Evolutionary conservation across 2,797 vertebrate species (phyloP).

Genomic region (Anguilla marmorata): DNA sequence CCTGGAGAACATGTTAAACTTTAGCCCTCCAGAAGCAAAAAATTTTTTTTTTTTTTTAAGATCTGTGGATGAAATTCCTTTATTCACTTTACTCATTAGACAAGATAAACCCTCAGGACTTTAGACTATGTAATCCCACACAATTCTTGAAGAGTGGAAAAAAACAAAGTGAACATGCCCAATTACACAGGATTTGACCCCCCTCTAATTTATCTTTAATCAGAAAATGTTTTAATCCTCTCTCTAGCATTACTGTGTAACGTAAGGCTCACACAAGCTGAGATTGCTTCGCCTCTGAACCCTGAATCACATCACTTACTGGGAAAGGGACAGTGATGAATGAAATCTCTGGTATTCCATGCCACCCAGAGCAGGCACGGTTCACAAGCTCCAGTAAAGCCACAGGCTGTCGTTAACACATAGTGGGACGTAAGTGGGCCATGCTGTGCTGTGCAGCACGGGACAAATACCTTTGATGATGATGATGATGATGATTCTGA

Average conservation of each 20-base stretch:
- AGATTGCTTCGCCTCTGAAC: neutral
- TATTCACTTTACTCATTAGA: neutral
- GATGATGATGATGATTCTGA: slow-evolving; percentile 30
- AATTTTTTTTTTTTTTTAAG: no score
- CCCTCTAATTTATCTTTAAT: neutral
- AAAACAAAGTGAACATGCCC: neutral
- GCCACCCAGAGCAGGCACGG: slow-evolving; percentile 14
- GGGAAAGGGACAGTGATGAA: slow-evolving; percentile 17
- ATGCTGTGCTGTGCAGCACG: neutral
- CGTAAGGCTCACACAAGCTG: neutral
- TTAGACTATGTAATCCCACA: neutral
- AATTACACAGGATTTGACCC: neutral
- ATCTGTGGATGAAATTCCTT: neutral
- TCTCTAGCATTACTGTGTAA: slow-evolving; percentile 6
- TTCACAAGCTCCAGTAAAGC: neutral
- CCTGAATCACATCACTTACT: neutral
- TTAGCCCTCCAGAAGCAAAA: neutral
- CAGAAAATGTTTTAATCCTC: neutral
- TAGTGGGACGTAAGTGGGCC: neutral
- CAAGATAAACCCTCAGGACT: neutral
- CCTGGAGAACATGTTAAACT: neutral
- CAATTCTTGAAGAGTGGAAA: neutral
- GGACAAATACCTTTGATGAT: slow-evolving; percentile 13
- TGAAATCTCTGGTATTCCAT: slow-evolving; percentile 4
- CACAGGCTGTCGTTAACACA: neutral